Evolutionary conservation across 2,888 invertebrate species (phyloP).

Genomic region (Leptopterna dolabrata): DNA sequence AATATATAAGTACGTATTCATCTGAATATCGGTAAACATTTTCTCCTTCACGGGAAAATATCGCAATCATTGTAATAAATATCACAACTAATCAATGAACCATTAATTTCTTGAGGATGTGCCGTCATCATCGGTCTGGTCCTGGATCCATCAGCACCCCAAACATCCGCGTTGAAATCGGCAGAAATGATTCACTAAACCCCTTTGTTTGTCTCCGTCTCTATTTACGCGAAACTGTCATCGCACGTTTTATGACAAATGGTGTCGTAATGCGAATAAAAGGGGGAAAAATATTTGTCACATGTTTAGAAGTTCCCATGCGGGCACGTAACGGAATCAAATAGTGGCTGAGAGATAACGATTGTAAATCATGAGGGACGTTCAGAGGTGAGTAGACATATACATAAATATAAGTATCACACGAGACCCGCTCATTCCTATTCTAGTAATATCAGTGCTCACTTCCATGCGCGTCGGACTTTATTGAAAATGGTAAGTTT

Average conservation of each 20-base stretch:
- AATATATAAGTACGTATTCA: no score
- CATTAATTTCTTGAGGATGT: neutral
- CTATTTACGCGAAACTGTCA: neutral
- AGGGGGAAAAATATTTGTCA: neutral
- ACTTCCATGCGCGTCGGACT: neutral
- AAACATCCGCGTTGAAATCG: neutral
- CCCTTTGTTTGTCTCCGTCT: neutral
- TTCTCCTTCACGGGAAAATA: no score
- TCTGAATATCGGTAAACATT: no score
- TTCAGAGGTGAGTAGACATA: neutral
- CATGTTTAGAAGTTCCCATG: neutral
- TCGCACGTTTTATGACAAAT: neutral
- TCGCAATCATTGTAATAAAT: no score
- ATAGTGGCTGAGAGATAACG: neutral
- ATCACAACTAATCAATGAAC: no score
- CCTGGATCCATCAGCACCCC: neutral
- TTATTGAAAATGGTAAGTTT: neutral
- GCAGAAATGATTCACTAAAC: neutral
- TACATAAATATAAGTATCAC: neutral
- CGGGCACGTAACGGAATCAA: neutral
- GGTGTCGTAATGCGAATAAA: neutral
- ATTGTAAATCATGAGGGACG: neutral
- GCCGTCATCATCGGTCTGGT: neutral
- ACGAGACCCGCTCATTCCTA: neutral
- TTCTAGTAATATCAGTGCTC: neutral